Conservation (phyloP, 1,140 invertebrate genomes). For the Lepidurus apus region DNA sequence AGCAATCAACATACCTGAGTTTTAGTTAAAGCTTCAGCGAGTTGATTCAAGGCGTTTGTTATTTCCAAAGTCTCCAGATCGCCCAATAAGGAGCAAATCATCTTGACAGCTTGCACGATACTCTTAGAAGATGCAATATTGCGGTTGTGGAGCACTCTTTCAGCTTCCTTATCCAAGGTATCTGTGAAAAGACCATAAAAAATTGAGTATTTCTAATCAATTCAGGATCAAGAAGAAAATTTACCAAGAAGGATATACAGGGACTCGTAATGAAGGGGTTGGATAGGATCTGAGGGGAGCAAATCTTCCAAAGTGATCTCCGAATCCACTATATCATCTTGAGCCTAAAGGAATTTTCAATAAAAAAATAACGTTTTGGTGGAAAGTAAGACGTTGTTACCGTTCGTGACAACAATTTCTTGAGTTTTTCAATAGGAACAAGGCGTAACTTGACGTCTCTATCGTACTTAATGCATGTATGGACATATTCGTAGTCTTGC, state of each 20-base stretch:
- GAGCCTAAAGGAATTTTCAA: constrained; percentile 43
- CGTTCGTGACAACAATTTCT: constrained; percentile 18
- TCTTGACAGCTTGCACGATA: constrained; percentile 83
- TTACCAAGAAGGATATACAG: constrained; percentile 62
- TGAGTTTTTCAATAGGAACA: constrained; percentile 38
- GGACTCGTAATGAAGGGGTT: constrained; percentile 68
- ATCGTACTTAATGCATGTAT: constrained; percentile 88
- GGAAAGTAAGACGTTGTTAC: neutral
- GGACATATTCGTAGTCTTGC: constrained; percentile 86
- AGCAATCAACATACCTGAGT: constrained; percentile 36
- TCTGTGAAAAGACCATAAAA: constrained; percentile 48
- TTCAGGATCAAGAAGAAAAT: too few relatives aligned
- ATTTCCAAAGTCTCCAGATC: constrained; percentile 81
- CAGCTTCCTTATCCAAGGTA: constrained; percentile 73
- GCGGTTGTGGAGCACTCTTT: constrained; percentile 54
- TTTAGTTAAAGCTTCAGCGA: constrained; percentile 57
- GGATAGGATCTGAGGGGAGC: constrained; percentile 62
- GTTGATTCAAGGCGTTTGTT: constrained; percentile 63
- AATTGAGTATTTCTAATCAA: neutral
- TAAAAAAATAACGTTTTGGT: constrained; percentile 36
- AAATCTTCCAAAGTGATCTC: constrained; percentile 66
- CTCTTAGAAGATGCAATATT: constrained; percentile 51
- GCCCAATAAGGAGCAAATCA: constrained; percentile 79
- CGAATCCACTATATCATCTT: constrained; percentile 68
- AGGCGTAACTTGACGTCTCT: constrained; percentile 75